A percentile compares a stretch with the other conserved stretches of the same genome.
Conservation (phyloP, 2,797 vertebrate species). For the Ambastaia sidthimunki region DNA sequence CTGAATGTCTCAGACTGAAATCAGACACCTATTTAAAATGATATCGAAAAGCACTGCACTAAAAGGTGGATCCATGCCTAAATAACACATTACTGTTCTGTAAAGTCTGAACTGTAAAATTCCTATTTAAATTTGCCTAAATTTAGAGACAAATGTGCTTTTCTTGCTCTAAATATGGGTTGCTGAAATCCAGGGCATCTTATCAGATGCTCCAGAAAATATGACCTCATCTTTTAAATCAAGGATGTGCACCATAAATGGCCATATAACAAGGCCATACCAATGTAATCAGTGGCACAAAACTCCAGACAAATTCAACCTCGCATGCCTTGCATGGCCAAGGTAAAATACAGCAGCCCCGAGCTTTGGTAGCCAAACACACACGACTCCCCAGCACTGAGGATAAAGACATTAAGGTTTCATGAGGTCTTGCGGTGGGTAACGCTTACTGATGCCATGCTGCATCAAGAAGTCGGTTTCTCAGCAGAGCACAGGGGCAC, state of each 20-base stretch:
- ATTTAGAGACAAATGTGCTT: conserved; percentile 55
- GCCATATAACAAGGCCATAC: conserved; percentile 56
- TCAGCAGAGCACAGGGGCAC: conserved; percentile 63
- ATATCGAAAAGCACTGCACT: background rate
- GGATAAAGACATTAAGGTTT: conserved; percentile 55
- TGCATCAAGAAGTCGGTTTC: conserved; percentile 69
- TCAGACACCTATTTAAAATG: background rate
- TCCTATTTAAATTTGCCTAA: background rate
- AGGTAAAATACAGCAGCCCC: conserved; percentile 33
- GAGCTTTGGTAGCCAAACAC: conserved; percentile 43
- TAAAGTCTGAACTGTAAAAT: background rate
- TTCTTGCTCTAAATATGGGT: conserved; percentile 65
- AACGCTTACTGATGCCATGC: conserved; percentile 59
- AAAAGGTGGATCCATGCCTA: background rate
- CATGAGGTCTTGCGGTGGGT: conserved; percentile 68
- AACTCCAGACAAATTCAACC: conserved; percentile 37
- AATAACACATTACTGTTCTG: background rate
- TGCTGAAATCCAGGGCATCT: conserved; percentile 68
- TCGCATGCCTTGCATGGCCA: conserved; percentile 47
- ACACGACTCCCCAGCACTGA: conserved; percentile 44
- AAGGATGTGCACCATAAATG: conserved; percentile 73
- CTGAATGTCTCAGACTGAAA: background rate
- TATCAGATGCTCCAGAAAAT: conserved; percentile 74
- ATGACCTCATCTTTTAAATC: conserved; percentile 76
- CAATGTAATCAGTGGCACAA: conserved; percentile 28